Evolutionary conservation across 37 sponge, comb jelly and placozoan species (phyloP).

Genomic region (Geodia barretti): DNA sequence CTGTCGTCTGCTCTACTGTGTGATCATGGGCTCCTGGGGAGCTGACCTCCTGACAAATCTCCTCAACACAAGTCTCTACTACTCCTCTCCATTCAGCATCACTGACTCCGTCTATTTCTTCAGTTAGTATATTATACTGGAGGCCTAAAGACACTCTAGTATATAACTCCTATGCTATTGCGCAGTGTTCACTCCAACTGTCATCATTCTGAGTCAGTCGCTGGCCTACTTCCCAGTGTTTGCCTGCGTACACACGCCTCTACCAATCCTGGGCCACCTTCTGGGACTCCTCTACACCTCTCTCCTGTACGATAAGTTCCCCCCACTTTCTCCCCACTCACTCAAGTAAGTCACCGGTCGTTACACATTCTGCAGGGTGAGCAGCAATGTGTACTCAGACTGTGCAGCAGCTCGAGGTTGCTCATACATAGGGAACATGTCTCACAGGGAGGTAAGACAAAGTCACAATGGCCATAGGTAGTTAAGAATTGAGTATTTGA

Average conservation of each 20-base stretch:
- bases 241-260: slow-evolving; percentile 43
- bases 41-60: slow-evolving; percentile 30
- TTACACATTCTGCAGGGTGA: slow-evolving; percentile 7
- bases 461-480: background rate
- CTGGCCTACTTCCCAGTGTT: slow-evolving; percentile 59
- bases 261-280: slow-evolving; percentile 30
- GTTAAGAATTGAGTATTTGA: background rate
- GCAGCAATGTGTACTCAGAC: slow-evolving; percentile 25
- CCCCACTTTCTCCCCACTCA: too few species aligned
- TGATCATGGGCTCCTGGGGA: slow-evolving; percentile 38
- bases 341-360: background rate
- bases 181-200: slow-evolving; percentile 24
- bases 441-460: slow-evolving; percentile 34
- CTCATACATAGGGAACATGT: slow-evolving; percentile 1
- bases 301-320: slow-evolving; percentile 31
- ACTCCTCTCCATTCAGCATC: background rate
- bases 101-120: slow-evolving; percentile 25
- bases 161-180: background rate
- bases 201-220: slow-evolving; percentile 44
- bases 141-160: background rate
- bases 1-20: slow-evolving; percentile 25
- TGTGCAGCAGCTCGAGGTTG: slow-evolving; percentile 17
- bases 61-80: slow-evolving; percentile 25
- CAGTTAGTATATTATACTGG: background rate
- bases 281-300: slow-evolving; percentile 35